Conservation (phyloP, 2,888 invertebrate genomes). For the Drosophila eohydei region DNA sequence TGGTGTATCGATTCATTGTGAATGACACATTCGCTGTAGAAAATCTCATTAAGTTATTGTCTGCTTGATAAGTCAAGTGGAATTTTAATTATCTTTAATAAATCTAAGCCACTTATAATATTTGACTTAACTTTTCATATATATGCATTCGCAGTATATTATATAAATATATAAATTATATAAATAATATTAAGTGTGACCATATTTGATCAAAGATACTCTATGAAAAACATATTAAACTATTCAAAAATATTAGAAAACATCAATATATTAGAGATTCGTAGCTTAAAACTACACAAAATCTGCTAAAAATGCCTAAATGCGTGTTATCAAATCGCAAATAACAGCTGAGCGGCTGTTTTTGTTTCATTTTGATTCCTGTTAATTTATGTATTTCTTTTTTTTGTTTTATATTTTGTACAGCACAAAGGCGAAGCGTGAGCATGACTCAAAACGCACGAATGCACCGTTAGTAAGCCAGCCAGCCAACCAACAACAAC, state of each 20-base stretch:
- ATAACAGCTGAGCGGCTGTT: conserved; percentile 40
- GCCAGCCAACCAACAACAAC: conserved; percentile 18
- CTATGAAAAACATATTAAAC: not conserved
- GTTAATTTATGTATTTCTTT: conserved; percentile 1
- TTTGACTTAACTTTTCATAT: not conserved
- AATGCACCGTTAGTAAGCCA: conserved; percentile 67
- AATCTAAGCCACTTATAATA: not conserved
- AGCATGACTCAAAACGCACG: conserved; percentile 53
- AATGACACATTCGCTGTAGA: not conserved
- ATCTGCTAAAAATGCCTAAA: conserved; percentile 12
- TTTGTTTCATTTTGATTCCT: conserved; percentile 6
- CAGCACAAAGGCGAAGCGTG: conserved; percentile 21
- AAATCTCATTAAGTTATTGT: not conserved
- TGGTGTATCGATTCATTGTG: not conserved
- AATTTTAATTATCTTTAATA: not conserved
- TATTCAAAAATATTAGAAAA: not conserved
- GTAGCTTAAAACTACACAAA: not conserved
- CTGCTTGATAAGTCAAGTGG: not conserved
- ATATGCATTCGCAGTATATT: not conserved
- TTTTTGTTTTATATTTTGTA: not conserved
- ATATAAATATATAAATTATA: no score
- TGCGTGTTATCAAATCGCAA: conserved; percentile 17
- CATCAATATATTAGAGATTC: not conserved
- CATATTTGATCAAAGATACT: not conserved
- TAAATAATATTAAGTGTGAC: no score